Conservation (phyloP, 2,888 invertebrate genomes). For the Slavum lentiscoides region DNA sequence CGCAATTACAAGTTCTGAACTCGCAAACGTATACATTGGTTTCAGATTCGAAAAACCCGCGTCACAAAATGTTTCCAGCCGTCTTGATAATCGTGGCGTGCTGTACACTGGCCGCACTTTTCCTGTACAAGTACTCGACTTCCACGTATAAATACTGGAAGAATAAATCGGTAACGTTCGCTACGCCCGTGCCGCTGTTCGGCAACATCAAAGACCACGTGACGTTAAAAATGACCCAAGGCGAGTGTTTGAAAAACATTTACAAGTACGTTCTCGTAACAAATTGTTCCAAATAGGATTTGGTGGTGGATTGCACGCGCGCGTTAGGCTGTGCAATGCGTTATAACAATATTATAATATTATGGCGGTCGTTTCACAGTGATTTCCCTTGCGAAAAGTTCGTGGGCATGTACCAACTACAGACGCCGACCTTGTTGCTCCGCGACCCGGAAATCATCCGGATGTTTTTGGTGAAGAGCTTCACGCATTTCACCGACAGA, state of each 20-base stretch:
- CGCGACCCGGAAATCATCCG: conserved; percentile 62
- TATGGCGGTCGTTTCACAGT: conserved; percentile 51
- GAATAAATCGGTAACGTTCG: conserved; percentile 59
- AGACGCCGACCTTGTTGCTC: conserved; percentile 62
- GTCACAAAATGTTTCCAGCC: conserved; percentile 26
- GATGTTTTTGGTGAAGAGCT: conserved; percentile 62
- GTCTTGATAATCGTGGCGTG: conserved; percentile 13
- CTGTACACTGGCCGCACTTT: neutral
- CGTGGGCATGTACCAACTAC: conserved; percentile 63
- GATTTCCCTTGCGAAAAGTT: conserved; percentile 58
- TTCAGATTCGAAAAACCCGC: conserved; percentile 4
- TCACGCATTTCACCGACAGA: conserved; percentile 62
- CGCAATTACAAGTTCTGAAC: no score
- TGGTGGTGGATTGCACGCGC: no score
- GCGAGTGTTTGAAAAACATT: conserved; percentile 59
- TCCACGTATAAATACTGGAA: conserved; percentile 60
- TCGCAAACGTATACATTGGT: neutral
- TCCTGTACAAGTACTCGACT: conserved; percentile 27
- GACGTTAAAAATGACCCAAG: conserved; percentile 58
- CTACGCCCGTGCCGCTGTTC: conserved; percentile 60
- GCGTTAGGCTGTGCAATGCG: no score
- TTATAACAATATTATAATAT: neutral
- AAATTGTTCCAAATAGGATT: no score
- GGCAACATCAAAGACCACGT: conserved; percentile 61
- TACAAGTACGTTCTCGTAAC: conserved; percentile 59